phyloP scores from a whole-genome alignment of 35 echinoderm and acorn worm genomes.

The Lytechinus variegatus region DNA sequence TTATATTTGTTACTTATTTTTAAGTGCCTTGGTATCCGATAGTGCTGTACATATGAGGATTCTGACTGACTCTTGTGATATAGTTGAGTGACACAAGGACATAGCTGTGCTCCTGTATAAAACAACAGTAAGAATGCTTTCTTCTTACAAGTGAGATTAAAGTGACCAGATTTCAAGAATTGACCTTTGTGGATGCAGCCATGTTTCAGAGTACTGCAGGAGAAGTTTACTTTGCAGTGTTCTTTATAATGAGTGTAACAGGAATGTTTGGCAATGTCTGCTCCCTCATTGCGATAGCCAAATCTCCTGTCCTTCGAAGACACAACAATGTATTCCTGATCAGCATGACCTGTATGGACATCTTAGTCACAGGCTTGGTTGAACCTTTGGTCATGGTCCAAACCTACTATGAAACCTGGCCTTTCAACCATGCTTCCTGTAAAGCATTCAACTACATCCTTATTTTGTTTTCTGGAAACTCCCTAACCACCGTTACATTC shows the following conservation, averaged over 20 bases:
- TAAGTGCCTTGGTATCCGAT: not conserved
- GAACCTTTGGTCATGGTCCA: slow-evolving; percentile 24
- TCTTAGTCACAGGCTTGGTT: not conserved
- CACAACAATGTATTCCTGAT: slow-evolving; percentile 50
- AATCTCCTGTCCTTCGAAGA: not conserved
- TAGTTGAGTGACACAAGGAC: not conserved
- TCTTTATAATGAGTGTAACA: not conserved
- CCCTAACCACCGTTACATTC: slow-evolving; percentile 18
- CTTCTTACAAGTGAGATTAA: not conserved
- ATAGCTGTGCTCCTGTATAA: too few species aligned
- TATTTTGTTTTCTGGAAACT: not conserved
- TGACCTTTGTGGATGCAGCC: not conserved
- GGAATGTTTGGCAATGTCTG: slow-evolving; percentile 34
- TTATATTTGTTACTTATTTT: not conserved
- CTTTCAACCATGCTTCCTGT: slow-evolving; percentile 24
- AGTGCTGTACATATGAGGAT: not conserved
- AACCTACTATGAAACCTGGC: slow-evolving; percentile 24
- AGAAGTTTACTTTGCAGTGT: not conserved
- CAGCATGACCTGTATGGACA: slow-evolving; percentile 17
- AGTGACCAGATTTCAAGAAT: not conserved
- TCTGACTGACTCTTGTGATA: not conserved
- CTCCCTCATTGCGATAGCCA: slow-evolving; percentile 7
- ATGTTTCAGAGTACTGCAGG: slow-evolving; percentile 10
- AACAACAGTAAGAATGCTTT: too few species aligned
- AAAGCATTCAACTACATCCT: slow-evolving; percentile 19